A percentile compares a stretch with the other conserved stretches of the same genome.
Conservation (phyloP, 2,113 vertebrate genomes). For the Narcine bancroftii region DNA sequence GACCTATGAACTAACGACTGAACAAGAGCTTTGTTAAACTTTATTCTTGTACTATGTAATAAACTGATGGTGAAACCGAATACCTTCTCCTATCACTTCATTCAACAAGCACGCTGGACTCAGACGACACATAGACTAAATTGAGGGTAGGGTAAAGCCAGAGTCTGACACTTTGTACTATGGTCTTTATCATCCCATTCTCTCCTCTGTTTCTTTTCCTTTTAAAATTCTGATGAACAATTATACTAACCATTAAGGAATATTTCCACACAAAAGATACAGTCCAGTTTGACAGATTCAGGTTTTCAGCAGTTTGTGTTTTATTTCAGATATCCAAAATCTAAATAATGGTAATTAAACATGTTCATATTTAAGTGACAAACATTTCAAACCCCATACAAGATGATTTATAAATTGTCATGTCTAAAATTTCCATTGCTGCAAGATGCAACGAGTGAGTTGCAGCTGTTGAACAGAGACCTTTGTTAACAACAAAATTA, state of each 20-base stretch:
- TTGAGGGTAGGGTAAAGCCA: no score
- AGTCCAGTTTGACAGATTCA: background rate
- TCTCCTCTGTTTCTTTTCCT: background rate
- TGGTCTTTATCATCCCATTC: background rate
- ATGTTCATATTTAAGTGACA: background rate
- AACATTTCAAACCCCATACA: background rate
- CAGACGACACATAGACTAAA: no score
- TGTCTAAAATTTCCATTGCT: constrained; percentile 9
- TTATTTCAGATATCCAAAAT: background rate
- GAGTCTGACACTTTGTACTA: no score
- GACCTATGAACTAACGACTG: no score
- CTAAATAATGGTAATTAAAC: background rate
- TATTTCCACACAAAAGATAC: background rate
- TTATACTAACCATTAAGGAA: background rate
- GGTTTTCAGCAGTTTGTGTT: background rate
- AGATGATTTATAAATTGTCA: background rate
- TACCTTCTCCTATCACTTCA: no score
- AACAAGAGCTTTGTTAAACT: no score
- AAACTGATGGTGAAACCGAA: no score
- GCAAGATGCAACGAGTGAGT: background rate
- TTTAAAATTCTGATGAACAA: background rate
- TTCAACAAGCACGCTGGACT: no score
- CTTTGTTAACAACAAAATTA: background rate
- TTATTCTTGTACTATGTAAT: no score
- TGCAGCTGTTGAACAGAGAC: background rate